Conservation (phyloP, 2,888 invertebrate genomes). For the Cyaniris semiargus region DNA sequence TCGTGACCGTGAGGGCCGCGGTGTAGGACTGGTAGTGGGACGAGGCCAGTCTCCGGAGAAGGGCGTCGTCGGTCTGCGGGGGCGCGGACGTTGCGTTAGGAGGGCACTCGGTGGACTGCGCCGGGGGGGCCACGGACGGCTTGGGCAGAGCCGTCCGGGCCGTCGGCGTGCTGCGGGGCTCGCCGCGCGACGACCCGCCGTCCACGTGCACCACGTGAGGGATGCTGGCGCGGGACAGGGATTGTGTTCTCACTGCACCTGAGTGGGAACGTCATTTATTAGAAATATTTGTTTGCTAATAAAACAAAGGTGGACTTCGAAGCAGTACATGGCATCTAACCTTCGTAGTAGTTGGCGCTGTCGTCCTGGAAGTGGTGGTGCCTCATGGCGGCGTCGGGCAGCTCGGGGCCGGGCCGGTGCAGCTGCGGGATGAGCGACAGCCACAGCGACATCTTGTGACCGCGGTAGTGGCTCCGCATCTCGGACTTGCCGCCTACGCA, state of each 20-base stretch:
- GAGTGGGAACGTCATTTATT: neutral
- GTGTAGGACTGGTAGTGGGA: constrained; percentile 94
- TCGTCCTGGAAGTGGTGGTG: constrained; percentile 93
- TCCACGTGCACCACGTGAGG: constrained; percentile 77
- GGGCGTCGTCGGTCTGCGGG: constrained; percentile 83
- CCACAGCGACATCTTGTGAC: constrained; percentile 97
- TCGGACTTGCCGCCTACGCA: constrained; percentile 84
- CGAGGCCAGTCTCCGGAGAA: constrained; percentile 87
- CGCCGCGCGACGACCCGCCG: constrained; percentile 51
- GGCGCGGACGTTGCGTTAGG: constrained; percentile 79
- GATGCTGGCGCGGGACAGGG: constrained; percentile 83
- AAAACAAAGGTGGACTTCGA: neutral
- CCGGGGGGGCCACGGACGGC: constrained; percentile 65
- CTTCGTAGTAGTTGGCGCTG: constrained; percentile 89
- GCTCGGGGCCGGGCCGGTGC: constrained; percentile 87
- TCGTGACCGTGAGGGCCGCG: constrained; percentile 92
- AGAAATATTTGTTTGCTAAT: neutral
- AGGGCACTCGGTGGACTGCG: constrained; percentile 87
- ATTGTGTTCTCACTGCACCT: constrained; percentile 89
- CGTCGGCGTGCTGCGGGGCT: constrained; percentile 62
- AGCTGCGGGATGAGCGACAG: constrained; percentile 93
- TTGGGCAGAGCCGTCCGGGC: constrained; percentile 71
- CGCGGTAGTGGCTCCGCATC: constrained; percentile 94
- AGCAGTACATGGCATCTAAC: constrained; percentile 56
- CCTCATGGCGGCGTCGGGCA: constrained; percentile 90